phyloP scores from a whole-genome alignment of 1,140 invertebrate species.

The Platyscapa corneri region DNA sequence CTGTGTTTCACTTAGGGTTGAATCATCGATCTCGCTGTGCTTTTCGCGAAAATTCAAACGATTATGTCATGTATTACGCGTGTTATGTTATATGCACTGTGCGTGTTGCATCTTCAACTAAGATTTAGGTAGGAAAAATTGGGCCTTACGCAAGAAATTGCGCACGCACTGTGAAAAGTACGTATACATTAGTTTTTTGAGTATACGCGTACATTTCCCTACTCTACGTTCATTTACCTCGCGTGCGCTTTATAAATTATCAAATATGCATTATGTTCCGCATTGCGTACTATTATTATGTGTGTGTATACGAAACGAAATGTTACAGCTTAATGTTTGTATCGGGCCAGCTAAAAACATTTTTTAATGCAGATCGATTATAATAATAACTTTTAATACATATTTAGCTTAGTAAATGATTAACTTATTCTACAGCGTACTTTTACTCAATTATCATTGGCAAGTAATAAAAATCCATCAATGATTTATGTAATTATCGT shows the following conservation, averaged over 20 bases:
- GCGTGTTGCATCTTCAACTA: too few species aligned
- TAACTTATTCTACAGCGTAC: neutral
- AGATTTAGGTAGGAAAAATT: too few species aligned
- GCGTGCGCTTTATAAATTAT: neutral
- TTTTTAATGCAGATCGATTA: neutral
- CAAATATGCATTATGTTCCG: neutral
- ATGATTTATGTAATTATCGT: neutral
- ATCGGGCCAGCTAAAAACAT: neutral
- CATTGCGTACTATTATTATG: too few species aligned
- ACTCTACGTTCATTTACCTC: neutral
- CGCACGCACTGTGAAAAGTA: too few species aligned
- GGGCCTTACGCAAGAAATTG: too few species aligned
- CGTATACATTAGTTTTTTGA: too few species aligned
- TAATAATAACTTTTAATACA: neutral
- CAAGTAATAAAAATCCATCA: neutral
- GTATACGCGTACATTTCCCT: too few species aligned
- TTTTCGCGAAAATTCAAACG: too few species aligned
- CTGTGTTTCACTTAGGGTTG: neutral
- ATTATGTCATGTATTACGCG: too few species aligned
- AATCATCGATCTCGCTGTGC: too few species aligned
- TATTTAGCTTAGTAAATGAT: neutral
- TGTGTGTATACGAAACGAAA: too few species aligned
- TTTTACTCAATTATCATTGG: neutral
- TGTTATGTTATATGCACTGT: too few species aligned
- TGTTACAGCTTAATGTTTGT: neutral